phyloP scores from a whole-genome alignment of 2,113 vertebrate genomes.

The Sinocyclocheilus rhinocerous region DNA sequence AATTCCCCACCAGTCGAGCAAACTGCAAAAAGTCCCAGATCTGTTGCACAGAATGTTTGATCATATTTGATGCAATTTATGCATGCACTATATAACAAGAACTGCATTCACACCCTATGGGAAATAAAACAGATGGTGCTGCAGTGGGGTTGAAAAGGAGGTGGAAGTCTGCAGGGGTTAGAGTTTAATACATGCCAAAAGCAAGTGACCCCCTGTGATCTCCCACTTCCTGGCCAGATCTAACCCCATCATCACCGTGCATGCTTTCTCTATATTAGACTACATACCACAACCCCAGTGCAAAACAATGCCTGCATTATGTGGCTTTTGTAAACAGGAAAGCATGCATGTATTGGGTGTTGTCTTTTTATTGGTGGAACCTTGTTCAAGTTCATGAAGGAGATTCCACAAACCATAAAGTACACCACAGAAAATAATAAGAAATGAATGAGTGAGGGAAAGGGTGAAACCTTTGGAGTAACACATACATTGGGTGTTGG shows the following conservation, averaged over 20 bases:
- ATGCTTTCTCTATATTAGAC: conserved; percentile 37
- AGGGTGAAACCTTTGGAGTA: background rate
- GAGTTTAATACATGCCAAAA: conserved; percentile 69
- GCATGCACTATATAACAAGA: background rate
- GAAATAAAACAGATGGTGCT: conserved; percentile 53
- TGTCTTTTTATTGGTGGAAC: conserved; percentile 10
- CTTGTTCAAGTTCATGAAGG: background rate
- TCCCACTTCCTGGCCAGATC: conserved; percentile 69
- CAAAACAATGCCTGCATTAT: conserved; percentile 44
- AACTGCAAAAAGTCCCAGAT: background rate
- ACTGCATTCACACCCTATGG: background rate
- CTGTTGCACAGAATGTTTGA: background rate
- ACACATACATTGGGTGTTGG: background rate
- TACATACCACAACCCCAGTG: conserved; percentile 34
- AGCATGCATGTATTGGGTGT: background rate
- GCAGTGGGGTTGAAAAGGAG: conserved; percentile 37
- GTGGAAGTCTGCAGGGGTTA: conserved; percentile 58
- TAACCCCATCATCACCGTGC: conserved; percentile 54
- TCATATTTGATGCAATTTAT: conserved; percentile 10
- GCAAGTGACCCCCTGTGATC: conserved; percentile 70
- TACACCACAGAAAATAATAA: conserved; percentile 45
- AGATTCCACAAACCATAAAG: conserved; percentile 54
- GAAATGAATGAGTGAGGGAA: background rate
- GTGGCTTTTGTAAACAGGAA: conserved; percentile 10
- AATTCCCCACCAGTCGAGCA: background rate